These are phyloP conservation scores for Xenopus tropicalis DNA, from an alignment of 2,113 vertebrate genomes.

Conservation along the genomic window DNA sequence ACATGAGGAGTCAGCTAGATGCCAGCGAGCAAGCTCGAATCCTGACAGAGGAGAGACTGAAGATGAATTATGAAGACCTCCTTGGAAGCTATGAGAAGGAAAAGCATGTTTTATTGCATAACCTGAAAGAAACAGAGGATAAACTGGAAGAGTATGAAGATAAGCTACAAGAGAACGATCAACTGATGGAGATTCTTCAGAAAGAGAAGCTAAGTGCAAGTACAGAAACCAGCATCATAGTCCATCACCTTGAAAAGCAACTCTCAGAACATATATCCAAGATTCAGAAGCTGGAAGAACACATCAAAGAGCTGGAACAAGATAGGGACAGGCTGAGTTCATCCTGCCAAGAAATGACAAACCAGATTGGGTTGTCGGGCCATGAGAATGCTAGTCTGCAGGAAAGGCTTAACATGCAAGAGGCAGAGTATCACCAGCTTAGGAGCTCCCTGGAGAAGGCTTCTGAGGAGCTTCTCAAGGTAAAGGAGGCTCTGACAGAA, in stretches of 20 bases:
- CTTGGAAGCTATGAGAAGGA: slow-evolving; percentile 85
- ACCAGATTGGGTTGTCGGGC: slow-evolving; percentile 77
- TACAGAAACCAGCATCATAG: slow-evolving; percentile 69
- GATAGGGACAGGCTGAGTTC: slow-evolving; percentile 79
- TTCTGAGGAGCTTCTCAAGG: slow-evolving; percentile 75
- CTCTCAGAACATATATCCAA: slow-evolving; percentile 68
- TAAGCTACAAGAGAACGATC: slow-evolving; percentile 72
- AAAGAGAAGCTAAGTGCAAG: slow-evolving; percentile 70
- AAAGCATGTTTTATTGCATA: slow-evolving; percentile 73
- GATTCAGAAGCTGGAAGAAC: slow-evolving; percentile 75
- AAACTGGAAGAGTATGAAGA: slow-evolving; percentile 72
- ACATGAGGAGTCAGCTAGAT: slow-evolving; percentile 74
- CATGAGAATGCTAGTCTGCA: slow-evolving; percentile 77
- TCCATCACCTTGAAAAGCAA: slow-evolving; percentile 80
- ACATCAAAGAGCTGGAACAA: slow-evolving; percentile 73
- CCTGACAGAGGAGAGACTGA: slow-evolving; percentile 83
- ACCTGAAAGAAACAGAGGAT: slow-evolving; percentile 77
- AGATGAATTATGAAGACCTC: slow-evolving; percentile 73
- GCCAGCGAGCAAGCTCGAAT: slow-evolving; percentile 77
- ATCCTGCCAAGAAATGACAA: slow-evolving; percentile 84
- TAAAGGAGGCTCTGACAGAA: slow-evolving; percentile 73
- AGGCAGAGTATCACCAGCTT: slow-evolving; percentile 76
- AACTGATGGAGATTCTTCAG: slow-evolving; percentile 79
- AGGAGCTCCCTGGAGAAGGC: slow-evolving; percentile 77
- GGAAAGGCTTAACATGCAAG: slow-evolving; percentile 71